Evolutionary conservation across 2,888 invertebrate genomes (phyloP), one percentile per base, ranked within the genome.

Genomic region (Hedychridium roseum): DNA sequence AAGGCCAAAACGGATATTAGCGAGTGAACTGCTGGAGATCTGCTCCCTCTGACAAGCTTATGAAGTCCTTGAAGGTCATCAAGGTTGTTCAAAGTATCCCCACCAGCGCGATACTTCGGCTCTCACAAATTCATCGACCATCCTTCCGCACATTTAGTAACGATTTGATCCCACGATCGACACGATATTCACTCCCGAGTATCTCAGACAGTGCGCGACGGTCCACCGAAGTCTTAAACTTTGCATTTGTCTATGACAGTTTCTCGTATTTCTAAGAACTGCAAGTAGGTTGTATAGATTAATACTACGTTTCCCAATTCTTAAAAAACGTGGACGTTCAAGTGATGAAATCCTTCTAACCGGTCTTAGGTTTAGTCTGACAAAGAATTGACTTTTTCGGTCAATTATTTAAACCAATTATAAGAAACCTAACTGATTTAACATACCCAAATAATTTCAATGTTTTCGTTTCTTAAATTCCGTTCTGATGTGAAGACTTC

Each of bases 91-190:
- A 53, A 53, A 42, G 3, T 40, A 26, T 49, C 60, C 62, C 59
- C 62, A 39, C 58, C 50, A 37, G 17, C 28, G 3, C 41, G 7
- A 15, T 11, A 11, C 16, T 9, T 20, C 14, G 32, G 31, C 45
- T 31, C 43, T 42, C 48, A 45, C 28, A 28, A 37, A 45, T 47
- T 51, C 16, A 12, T 7, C 15, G 26, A 9, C 17, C 50, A 43
- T 52, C 43, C 56, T 55, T 54, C 49, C 54, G 39, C 42, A 38
- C 52, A 50, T 58, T 63, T 61, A 61, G 65, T 66, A 43, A 57
- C 45, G 50, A 56, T 45, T 56, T 39, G 54, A 48, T 50, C 50
- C 43, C 32, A 51, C 52, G 46, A 11, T 42, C 47, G 46, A 27
- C 27, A 27, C n/a, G 27, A 11, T 12, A 27, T 27, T 27, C 9